A percentile compares a stretch with the other conserved stretches of the same genome.
These are phyloP conservation scores for Chamaetylas fuelleborni DNA, from an alignment of 2,113 vertebrate genomes.

Conservation along the genomic window DNA sequence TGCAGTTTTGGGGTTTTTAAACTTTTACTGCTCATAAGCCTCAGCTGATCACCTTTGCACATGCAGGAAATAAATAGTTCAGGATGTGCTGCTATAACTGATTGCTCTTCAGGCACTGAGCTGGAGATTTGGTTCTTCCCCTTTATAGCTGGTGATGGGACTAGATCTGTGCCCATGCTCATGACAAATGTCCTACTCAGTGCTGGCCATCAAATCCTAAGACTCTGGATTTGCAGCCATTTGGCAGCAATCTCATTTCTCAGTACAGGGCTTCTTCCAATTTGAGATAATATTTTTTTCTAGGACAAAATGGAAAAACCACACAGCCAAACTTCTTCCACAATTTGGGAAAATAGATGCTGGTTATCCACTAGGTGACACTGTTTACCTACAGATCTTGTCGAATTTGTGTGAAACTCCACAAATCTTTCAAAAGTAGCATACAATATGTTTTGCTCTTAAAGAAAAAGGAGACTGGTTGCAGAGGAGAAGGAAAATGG, in stretches of 20 bases:
- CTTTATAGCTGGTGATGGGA: not conserved
- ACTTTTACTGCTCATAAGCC: not conserved
- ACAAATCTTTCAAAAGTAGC: conserved; percentile 39
- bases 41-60: not conserved
- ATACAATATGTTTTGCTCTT: conserved; percentile 27
- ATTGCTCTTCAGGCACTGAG: not conserved
- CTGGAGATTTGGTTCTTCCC: not conserved
- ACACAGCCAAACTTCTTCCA: not conserved
- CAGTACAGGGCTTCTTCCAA: not conserved
- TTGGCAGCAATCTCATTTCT: not conserved
- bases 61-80: not conserved
- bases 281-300: not conserved
- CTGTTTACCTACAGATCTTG: conserved; percentile 73
- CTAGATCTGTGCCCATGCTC: not conserved
- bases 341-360: not conserved
- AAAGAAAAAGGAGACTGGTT: conserved; percentile 4
- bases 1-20: not conserved
- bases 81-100: not conserved
- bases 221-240: not conserved
- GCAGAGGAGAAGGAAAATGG: conserved; percentile 55
- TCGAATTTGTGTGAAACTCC: not conserved
- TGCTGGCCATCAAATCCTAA: not conserved
- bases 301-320: not conserved
- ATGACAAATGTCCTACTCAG: not conserved
- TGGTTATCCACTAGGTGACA: conserved; percentile 74